These are phyloP conservation scores for Penaeus chinensis DNA, from an alignment of 1,140 invertebrate genomes.

Conservation along the genomic window DNA sequence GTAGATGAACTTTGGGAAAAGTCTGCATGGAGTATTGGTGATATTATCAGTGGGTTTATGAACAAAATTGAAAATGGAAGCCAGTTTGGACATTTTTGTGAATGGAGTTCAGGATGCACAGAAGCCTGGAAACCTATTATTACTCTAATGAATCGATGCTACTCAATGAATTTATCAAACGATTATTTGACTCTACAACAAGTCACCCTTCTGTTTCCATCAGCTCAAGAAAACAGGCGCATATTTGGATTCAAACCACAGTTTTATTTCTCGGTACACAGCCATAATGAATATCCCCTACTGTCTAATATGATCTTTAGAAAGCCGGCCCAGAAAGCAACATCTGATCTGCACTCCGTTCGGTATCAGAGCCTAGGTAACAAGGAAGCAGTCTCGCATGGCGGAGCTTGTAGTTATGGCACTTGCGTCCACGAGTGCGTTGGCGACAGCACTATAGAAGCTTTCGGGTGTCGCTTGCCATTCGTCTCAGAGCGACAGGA, in stretches of 20 bases:
- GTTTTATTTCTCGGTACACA: slow-evolving; percentile 8
- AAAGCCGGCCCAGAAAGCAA: background rate
- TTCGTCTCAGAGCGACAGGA: too few species aligned
- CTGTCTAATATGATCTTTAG: slow-evolving; percentile 2
- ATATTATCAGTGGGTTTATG: background rate
- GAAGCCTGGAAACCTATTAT: background rate
- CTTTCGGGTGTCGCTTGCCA: too few species aligned
- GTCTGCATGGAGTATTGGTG: slow-evolving; percentile 15
- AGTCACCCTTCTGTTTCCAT: background rate
- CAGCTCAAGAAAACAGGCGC: background rate
- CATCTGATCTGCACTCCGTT: background rate
- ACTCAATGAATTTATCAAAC: background rate
- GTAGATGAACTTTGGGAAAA: slow-evolving; percentile 3
- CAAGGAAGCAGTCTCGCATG: too few species aligned
- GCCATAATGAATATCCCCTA: background rate
- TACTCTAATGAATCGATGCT: slow-evolving; percentile 23
- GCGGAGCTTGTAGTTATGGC: too few species aligned
- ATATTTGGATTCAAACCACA: background rate
- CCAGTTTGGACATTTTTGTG: background rate
- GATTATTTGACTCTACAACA: background rate
- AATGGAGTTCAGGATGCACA: background rate
- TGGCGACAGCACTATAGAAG: too few species aligned
- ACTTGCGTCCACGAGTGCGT: too few species aligned
- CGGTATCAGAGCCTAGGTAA: background rate
- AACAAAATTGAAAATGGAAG: background rate